Percentiles rank a stretch among this genome's conserved stretches.
phyloP scores from a whole-genome alignment of 1,140 invertebrate genomes.

The Zaprionus vittiger region DNA sequence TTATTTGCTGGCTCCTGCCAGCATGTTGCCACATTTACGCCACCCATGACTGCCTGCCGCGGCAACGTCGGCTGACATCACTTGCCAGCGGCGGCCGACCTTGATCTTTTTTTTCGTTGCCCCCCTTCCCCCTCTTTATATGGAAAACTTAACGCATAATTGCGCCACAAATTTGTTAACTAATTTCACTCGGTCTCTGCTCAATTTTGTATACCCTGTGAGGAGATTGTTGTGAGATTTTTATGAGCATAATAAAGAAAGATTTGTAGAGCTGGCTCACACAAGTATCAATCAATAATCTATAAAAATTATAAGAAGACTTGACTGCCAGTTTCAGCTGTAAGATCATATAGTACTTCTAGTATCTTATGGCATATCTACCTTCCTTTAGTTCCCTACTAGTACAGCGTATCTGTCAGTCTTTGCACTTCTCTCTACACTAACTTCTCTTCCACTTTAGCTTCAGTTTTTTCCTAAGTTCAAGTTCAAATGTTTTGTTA shows the following conservation, averaged over 20 bases:
- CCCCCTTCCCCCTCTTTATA: slow-evolving; percentile 12
- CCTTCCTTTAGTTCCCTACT: background rate
- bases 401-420: slow-evolving; percentile 2
- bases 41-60: slow-evolving; percentile 61
- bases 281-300: no score
- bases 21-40: slow-evolving; percentile 77
- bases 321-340: background rate
- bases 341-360: background rate
- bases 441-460: slow-evolving; percentile 27
- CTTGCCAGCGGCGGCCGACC: slow-evolving; percentile 40
- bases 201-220: slow-evolving; percentile 31
- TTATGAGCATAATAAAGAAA: no score
- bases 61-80: slow-evolving; percentile 62
- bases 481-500: slow-evolving; percentile 51
- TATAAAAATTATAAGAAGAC: no score
- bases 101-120: slow-evolving; percentile 62
- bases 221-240: background rate
- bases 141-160: slow-evolving; percentile 67
- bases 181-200: slow-evolving; percentile 48
- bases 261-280: no score
- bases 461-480: slow-evolving; percentile 39
- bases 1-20: background rate
- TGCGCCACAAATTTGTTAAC: slow-evolving; percentile 79
- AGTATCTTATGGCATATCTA: no score
- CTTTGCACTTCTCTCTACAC: background rate